phyloP scores from a whole-genome alignment of 1,140 invertebrate genomes.

The Teleopsis dalmanni region DNA sequence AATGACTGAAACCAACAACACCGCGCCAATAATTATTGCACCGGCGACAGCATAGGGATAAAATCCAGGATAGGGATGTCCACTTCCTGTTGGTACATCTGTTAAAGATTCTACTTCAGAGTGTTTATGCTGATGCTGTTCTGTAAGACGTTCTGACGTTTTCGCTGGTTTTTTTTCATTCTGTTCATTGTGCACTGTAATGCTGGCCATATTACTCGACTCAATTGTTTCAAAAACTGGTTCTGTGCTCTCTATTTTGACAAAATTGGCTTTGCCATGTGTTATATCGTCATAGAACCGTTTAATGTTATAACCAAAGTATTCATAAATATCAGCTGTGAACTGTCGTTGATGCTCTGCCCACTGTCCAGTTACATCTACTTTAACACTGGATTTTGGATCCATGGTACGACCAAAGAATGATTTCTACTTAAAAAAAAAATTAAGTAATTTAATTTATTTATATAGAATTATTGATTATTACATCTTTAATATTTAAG shows the following conservation, averaged over 20 bases:
- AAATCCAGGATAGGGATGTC: conserved; percentile 15
- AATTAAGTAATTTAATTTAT: neutral
- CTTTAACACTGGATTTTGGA: conserved; percentile 26
- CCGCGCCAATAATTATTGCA: conserved; percentile 23
- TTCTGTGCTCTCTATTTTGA: conserved; percentile 30
- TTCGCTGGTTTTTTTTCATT: conserved; percentile 11
- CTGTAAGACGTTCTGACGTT: conserved; percentile 5
- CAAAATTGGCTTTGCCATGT: conserved; percentile 21
- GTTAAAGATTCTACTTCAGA: neutral
- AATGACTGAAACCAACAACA: conserved; percentile 19
- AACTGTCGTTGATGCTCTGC: conserved; percentile 31
- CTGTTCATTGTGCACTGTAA: conserved; percentile 18
- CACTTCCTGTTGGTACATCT: neutral
- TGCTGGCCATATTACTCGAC: conserved; percentile 23
- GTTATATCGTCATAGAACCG: conserved; percentile 19
- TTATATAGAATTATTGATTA: neutral
- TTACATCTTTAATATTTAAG: conserved; percentile 23
- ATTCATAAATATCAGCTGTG: conserved; percentile 34
- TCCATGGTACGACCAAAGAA: conserved; percentile 37
- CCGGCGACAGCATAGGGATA: conserved; percentile 34
- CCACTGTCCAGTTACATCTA: conserved; percentile 37
- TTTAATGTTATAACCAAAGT: conserved; percentile 27
- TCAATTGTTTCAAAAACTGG: conserved; percentile 32
- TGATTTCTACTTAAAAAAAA: conserved; percentile 6
- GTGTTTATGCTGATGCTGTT: too few species aligned